Evolutionary conservation across 1,140 invertebrate species (phyloP), one percentile per base, ranked within the genome.

Genomic region (Conopomorpha cramerella): DNA sequence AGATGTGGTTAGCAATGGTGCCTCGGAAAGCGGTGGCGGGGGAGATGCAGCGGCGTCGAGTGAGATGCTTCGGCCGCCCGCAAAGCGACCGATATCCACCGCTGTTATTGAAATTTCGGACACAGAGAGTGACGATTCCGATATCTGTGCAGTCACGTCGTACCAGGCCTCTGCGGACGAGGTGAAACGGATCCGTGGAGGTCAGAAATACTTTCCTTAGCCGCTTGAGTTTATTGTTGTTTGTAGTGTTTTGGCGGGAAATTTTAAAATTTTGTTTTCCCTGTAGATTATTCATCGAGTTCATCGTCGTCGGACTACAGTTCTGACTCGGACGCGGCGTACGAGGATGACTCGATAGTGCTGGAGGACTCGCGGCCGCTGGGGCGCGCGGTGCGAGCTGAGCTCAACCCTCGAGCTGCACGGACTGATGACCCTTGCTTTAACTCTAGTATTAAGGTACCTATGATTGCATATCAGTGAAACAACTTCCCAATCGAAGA

Each of bases 161-260:
- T 79, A 79, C 46, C 68, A 76, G 41, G 77, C 77, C 8, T 62
- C 70, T 11, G 63, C 68, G 2, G 71, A 76, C 33, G 77, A 79
- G 41, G 77, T 73, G 17, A 79, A 79, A 41, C 59, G 72, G 36
- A 70, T 79, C 15, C 65, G 77, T 10, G 62, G 64, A 46, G 64
- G 67, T 66, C 34, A 53, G 42, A 53, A 18, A 39, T 25, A 41
- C 34, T 32, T 41, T 34, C 11, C 35, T 11, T 13, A 33, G 32
- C 28, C 10, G 23, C 18, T 31, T 26, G 23, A 29, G 43, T 30
- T 34, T 43, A 34, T 32, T 39, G n/a, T 29, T 28, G 27, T 19
- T 23, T n/a, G 31, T 32, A 13, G 41, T 16, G 6, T 42, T 44
- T 49, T 39, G 51, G 64, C 62, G 60, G 54, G 53, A 71, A 66